Evolutionary conservation across 1,140 invertebrate species (phyloP), one percentile per base, ranked within the genome.

Genomic region (Vollenhovia emeryi): DNA sequence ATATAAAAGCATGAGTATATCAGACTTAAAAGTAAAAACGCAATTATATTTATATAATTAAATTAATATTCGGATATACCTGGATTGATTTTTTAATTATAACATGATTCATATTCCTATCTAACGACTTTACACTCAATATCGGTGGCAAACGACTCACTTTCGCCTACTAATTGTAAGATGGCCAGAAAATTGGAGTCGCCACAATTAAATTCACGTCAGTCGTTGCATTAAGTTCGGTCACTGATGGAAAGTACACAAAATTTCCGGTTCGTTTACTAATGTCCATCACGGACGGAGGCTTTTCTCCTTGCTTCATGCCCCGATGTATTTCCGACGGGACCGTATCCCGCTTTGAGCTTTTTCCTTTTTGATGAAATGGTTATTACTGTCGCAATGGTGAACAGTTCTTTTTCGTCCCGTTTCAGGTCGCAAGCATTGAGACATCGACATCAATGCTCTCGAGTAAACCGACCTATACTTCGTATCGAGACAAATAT

Each of bases 291-390:
- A 50, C 36, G 64, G 18, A 71, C 36, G 15, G 27, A 82, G 50
- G 36, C 66, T 82, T 71, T n/a, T 71, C 50, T 80, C 11, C 50
- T 82, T 45, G 24, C 43, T 78, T n/a, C 13, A 13, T 64, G 13
- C 36, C 36, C 24, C 52, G 66, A 82, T 82, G 66, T 82, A 82
- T 82, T 82, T 82, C 78, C 27, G 36, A 82, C 66, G 66, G 15
- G 62, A 68, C 21, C 76, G 15, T 79, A 27, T 79, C 27, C 30
- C 11, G 48, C 76, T 79, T 43, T 27, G 62, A 43, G 24, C 78
- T 73, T 59, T 71, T 82, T 82, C 59, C 66, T 82, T 82, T 82
- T 73, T 82, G 78, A 82, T 82, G 66, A 82, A 82, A 82, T 82
- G 78, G 78, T 82, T 82, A 82, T 82, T 82, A 73, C 78, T 59